phyloP scores from a whole-genome alignment of 2,113 vertebrate genomes.

The Xenus cinereus region DNA sequence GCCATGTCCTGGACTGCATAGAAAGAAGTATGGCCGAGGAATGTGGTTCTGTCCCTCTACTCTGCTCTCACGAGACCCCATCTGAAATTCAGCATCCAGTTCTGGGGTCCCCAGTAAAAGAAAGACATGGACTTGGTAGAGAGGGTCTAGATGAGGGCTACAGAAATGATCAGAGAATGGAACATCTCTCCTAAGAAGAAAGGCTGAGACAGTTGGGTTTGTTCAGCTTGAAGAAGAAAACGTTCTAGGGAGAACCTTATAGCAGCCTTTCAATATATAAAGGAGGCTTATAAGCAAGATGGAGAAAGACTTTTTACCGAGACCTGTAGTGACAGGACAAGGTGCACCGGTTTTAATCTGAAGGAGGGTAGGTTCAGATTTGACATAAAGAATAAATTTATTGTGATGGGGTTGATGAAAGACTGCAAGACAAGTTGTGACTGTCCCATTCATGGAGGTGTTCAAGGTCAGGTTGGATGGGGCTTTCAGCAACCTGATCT shows the following conservation, averaged over 20 bases:
- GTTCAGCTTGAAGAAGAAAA: background rate
- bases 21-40: background rate
- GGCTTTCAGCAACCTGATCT: background rate
- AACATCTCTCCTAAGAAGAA: background rate
- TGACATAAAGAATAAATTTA: background rate
- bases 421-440: background rate
- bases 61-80: background rate
- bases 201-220: background rate
- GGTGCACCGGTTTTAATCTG: rapidly evolving
- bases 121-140: background rate
- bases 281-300: background rate
- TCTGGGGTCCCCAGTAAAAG: background rate
- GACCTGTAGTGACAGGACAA: background rate
- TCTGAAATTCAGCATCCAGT: background rate
- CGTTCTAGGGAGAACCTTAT: background rate
- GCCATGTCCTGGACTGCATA: background rate
- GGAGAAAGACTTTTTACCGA: background rate
- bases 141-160: background rate
- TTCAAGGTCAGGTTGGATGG: background rate
- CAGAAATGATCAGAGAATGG: background rate
- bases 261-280: background rate
- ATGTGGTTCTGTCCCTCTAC: background rate
- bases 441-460: background rate
- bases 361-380: background rate
- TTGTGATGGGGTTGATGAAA: background rate